Percentiles rank a stretch among this genome's conserved stretches.
Conservation (phyloP, 2,113 vertebrate species). For the Theropithecus gelada region DNA sequence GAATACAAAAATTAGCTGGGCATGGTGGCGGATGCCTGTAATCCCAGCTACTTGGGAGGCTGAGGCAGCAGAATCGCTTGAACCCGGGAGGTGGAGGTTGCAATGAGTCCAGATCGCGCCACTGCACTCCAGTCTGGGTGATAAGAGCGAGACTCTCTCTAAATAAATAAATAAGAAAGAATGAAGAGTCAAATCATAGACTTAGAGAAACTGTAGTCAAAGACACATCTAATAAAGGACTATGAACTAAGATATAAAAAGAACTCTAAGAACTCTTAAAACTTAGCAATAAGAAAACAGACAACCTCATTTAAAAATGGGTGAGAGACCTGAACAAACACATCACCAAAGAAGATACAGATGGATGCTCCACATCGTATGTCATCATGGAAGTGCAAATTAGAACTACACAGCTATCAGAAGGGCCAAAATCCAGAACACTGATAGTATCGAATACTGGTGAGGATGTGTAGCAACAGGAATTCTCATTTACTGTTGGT, state of each 20-base stretch:
- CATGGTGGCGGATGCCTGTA: too few relatives aligned
- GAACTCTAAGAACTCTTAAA: neutral
- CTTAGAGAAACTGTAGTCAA: neutral
- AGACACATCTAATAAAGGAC: neutral
- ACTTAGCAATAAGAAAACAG: neutral
- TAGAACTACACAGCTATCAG: neutral
- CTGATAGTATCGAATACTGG: too few relatives aligned
- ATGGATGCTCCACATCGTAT: neutral
- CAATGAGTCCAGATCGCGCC: too few relatives aligned
- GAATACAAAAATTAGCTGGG: too few relatives aligned
- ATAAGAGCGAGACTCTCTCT: too few relatives aligned
- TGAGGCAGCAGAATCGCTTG: too few relatives aligned
- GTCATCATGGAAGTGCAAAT: neutral
- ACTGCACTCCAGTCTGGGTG: too few relatives aligned
- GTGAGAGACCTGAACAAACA: neutral
- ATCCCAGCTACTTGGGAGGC: too few relatives aligned
- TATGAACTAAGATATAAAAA: neutral
- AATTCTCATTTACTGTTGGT: neutral
- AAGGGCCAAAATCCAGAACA: neutral
- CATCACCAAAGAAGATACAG: neutral
- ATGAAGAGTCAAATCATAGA: neutral
- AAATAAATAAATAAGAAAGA: too few relatives aligned
- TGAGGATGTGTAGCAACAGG: neutral
- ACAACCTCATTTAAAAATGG: neutral
- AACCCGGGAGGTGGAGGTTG: too few relatives aligned